A percentile compares a stretch with the other conserved stretches of the same genome.
phyloP scores from a whole-genome alignment of 2,113 vertebrate genomes.

The Ondatra zibethicus region DNA sequence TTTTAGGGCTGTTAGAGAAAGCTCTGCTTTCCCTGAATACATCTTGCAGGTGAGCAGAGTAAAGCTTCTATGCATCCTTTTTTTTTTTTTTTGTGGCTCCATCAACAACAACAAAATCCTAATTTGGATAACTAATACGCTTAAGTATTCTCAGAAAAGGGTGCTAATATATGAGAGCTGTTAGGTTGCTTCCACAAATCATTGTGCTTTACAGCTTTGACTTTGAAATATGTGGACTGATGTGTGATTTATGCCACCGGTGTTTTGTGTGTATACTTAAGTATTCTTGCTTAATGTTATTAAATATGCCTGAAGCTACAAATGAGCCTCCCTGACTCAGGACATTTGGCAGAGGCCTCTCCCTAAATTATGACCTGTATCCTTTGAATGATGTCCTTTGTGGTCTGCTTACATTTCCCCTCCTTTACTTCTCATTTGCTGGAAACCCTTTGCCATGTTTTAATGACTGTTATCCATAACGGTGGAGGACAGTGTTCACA shows the following conservation, averaged over 20 bases:
- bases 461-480: neutral
- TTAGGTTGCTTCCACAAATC: constrained; percentile 87
- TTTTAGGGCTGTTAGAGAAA: neutral
- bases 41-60: neutral
- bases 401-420: constrained; percentile 12
- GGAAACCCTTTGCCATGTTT: neutral
- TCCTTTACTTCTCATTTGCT: constrained; percentile 8
- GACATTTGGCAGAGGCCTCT: constrained; percentile 81
- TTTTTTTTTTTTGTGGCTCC: constrained; percentile 61
- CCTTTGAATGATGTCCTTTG: constrained; percentile 42
- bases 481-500: neutral
- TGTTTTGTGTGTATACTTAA: constrained; percentile 86
- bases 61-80: neutral
- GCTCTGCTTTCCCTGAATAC: neutral
- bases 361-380: constrained; percentile 64
- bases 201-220: constrained; percentile 87
- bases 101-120: constrained; percentile 85
- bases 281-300: constrained; percentile 89
- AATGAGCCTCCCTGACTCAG: constrained; percentile 77
- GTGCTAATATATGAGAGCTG: constrained; percentile 86
- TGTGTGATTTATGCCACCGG: constrained; percentile 88
- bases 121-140: constrained; percentile 88
- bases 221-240: constrained; percentile 88
- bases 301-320: constrained; percentile 86
- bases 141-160: constrained; percentile 87